A percentile compares a stretch with the other conserved stretches of the same genome.
Evolutionary conservation across 2,888 invertebrate species (phyloP).

Genomic region (Nymphalis polychloros): DNA sequence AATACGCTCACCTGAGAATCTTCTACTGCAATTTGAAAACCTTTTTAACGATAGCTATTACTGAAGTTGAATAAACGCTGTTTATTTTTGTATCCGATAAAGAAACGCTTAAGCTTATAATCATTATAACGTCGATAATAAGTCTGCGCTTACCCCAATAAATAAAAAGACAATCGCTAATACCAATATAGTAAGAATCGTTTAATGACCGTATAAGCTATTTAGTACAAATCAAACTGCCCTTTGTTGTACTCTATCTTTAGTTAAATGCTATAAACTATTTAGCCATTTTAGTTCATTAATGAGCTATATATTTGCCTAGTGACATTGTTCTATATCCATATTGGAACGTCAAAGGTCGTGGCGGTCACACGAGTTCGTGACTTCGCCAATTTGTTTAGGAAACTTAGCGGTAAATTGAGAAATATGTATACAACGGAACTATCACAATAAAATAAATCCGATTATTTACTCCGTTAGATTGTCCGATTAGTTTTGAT

Average conservation of each 20-base stretch:
- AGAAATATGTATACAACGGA: conserved; percentile 46
- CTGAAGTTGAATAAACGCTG: too few species aligned
- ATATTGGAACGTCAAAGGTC: conserved; percentile 44
- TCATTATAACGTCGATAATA: too few species aligned
- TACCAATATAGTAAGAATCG: not conserved
- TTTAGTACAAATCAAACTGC: conserved; percentile 1
- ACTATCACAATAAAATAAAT: conserved; percentile 37
- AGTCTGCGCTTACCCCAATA: too few species aligned
- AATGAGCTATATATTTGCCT: conserved; percentile 28
- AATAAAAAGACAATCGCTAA: not conserved
- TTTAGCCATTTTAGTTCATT: conserved; percentile 25
- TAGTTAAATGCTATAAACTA: conserved; percentile 18
- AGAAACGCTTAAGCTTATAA: too few species aligned
- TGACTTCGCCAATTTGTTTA: conserved; percentile 54
- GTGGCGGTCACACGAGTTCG: conserved; percentile 51
- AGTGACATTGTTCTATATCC: conserved; percentile 47
- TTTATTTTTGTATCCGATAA: too few species aligned
- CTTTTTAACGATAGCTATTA: too few species aligned
- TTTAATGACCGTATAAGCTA: conserved; percentile 12
- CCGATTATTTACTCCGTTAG: conserved; percentile 36
- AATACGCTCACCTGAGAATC: too few species aligned
- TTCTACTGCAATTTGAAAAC: too few species aligned
- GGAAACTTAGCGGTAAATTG: conserved; percentile 49
- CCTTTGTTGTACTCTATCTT: conserved; percentile 20
- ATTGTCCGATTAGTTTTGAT: conserved; percentile 37